phyloP scores from a whole-genome alignment of 2,113 vertebrate genomes.

The Nycticorax nycticorax region DNA sequence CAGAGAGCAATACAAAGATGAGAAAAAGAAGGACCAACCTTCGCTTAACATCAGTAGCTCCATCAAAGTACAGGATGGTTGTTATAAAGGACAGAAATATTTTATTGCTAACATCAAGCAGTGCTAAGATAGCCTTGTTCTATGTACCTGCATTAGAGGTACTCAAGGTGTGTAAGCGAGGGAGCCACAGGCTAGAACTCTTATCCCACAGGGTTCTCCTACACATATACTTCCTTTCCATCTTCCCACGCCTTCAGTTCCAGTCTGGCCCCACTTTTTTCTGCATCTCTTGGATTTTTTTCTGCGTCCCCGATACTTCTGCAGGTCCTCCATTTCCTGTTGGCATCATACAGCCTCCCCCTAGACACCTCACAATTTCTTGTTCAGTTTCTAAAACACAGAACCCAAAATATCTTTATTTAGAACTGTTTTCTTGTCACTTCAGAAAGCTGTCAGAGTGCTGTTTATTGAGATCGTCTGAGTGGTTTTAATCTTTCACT shows the following conservation, averaged over 20 bases:
- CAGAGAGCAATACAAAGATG: background rate
- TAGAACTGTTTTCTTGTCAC: slow-evolving; percentile 39
- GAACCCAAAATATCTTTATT: background rate
- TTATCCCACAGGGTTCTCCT: background rate
- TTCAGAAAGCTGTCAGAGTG: background rate
- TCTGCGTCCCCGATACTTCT: background rate
- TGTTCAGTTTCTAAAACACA: background rate
- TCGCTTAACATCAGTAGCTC: background rate
- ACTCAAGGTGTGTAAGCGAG: background rate
- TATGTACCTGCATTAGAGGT: background rate
- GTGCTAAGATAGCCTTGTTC: background rate
- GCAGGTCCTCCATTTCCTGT: background rate
- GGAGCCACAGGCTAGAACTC: background rate
- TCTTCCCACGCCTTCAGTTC: background rate
- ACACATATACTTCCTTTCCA: background rate
- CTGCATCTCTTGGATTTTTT: background rate
- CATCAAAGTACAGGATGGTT: background rate
- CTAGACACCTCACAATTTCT: background rate
- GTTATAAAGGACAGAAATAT: background rate
- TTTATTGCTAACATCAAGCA: background rate
- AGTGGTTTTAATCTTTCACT: background rate
- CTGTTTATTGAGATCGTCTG: background rate
- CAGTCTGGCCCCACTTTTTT: background rate
- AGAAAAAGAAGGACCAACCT: background rate
- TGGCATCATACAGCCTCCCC: background rate